Base-by-base conservation (phyloP, 2,888 invertebrate genomes). In the Drosophila atripex region DNA sequence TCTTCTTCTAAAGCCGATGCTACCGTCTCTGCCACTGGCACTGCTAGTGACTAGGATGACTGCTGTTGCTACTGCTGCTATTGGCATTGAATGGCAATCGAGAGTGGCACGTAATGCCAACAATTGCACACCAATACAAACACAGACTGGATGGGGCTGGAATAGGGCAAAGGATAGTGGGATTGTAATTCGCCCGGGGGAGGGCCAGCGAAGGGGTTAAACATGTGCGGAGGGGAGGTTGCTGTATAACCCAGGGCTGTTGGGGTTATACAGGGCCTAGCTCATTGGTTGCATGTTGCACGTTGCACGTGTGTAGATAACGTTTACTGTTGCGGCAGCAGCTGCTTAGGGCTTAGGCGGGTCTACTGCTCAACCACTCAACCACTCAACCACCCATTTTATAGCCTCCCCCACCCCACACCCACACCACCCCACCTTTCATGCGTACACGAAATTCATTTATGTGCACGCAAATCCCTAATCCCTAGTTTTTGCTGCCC, bases 71-170 rank as follows among this genome's bases (percentile, higher is more conserved):
- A 45, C 49, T 43, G 47, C 54, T 66, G 61, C 68, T 71, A 12
- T 50, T 72, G 77, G 75, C 73, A 88, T 85, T 85, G 86, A 88
- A 88, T 84, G 85, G 77, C 85, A 85, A 86, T 86, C 80, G 89
- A 87, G 86, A 88, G 80, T 78, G 88, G 89, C 89, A 88, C 88
- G 89, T 88, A 88, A 88, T 89, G 86, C 88, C 78, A 84, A 88
- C 89, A 89, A 89, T 89, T 88, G 89, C 78, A 71, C 86, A 85
- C 77, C 79, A 80, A 73, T 68, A 76, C 82, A 87, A 73, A 87
- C 77, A 87, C 63, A 65, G 64, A 66, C 49, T 14, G 35, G 18
- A 43, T 41, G 35, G 53, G 28, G 7, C 38, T 41, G 49, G 32
- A 41, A 58, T 60, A 39, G 51, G 54, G 25, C 45, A 28, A 39